These are phyloP conservation scores for Eurystomus gularis DNA, from an alignment of 2,113 vertebrate species.

Conservation along the genomic window DNA sequence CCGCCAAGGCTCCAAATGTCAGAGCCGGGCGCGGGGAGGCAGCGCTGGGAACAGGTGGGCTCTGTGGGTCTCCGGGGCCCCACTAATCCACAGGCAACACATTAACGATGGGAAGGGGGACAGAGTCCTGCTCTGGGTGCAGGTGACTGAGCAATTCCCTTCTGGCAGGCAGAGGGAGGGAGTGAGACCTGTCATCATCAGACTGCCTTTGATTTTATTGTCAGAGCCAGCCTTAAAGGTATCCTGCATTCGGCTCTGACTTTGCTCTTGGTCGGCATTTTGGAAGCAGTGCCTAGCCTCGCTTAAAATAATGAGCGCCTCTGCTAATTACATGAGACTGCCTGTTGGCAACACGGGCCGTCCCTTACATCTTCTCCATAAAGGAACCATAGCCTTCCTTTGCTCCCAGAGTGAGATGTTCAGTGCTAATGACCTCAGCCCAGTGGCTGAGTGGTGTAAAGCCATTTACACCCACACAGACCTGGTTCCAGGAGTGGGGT, in stretches of 20 bases:
- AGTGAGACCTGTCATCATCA: neutral
- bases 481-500: rapidly evolving
- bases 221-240: neutral
- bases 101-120: slow-evolving; percentile 8
- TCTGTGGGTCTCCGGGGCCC: slow-evolving; percentile 43
- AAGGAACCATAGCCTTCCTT: neutral
- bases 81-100: slow-evolving; percentile 37
- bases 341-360: neutral
- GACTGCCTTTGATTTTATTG: neutral
- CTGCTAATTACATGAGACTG: neutral
- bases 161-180: neutral
- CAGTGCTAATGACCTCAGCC: neutral
- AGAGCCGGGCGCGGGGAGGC: neutral
- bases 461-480: rapidly evolving
- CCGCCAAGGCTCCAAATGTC: slow-evolving; percentile 65
- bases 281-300: neutral
- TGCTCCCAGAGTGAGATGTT: rapidly evolving
- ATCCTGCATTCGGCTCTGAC: rapidly evolving
- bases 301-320: neutral
- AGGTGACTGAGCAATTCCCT: slow-evolving; percentile 24
- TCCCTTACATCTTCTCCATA: neutral
- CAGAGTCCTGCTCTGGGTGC: slow-evolving; percentile 11
- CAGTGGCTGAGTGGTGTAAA: rapidly evolving
- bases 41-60: slow-evolving; percentile 54
- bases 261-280: neutral